Conservation (phyloP, 2,113 vertebrate species). For the Suricata suricatta region DNA sequence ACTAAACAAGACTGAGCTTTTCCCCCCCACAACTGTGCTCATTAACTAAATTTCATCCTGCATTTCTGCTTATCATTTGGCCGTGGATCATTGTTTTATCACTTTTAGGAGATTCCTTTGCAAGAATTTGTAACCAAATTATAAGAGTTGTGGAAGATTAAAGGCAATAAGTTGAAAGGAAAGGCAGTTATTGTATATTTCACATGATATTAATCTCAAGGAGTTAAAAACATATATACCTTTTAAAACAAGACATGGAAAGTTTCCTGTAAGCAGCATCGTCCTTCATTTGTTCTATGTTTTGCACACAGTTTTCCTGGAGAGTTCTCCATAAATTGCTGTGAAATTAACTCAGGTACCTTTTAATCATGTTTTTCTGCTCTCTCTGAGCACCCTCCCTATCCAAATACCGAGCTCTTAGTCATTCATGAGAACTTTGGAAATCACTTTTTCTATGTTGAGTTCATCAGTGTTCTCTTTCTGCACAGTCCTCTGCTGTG, state of each 20-base stretch:
- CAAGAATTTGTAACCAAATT: neutral
- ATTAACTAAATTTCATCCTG: neutral
- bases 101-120: neutral
- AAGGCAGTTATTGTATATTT: neutral
- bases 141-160: neutral
- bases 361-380: neutral
- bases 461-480: neutral
- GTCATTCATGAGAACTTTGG: neutral
- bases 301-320: neutral
- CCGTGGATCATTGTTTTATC: neutral
- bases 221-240: neutral
- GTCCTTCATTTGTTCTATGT: neutral
- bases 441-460: neutral
- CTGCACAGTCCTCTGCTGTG: neutral
- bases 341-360: no score
- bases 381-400: neutral
- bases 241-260: neutral
- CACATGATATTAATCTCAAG: neutral
- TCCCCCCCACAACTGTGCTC: neutral
- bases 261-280: neutral
- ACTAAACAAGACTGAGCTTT: neutral
- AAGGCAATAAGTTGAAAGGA: neutral
- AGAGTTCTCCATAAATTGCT: no score
- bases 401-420: fast-evolving
- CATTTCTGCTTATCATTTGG: neutral